Evolutionary conservation across 2,888 invertebrate genomes (phyloP).

Genomic region (Falcaria lacertinaria): DNA sequence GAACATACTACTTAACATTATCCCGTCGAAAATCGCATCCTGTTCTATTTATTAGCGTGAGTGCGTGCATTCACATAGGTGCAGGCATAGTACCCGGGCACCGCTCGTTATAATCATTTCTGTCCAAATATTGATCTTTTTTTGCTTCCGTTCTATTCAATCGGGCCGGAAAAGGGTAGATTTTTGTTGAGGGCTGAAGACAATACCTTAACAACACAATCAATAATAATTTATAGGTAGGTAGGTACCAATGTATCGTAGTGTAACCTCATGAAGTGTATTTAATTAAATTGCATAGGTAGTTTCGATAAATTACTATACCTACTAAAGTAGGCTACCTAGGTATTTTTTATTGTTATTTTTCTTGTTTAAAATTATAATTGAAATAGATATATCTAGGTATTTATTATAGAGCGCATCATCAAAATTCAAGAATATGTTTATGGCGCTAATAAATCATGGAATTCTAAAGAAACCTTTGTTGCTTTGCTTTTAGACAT

Average conservation of each 20-base stretch:
- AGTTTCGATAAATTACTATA: too few species aligned
- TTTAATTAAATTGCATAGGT: too few species aligned
- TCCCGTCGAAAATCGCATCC: slow-evolving; percentile 72
- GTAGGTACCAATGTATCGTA: too few species aligned
- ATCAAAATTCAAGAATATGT: slow-evolving; percentile 22
- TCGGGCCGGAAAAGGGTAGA: slow-evolving; percentile 56
- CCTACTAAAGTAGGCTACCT: too few species aligned
- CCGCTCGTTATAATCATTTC: slow-evolving; percentile 66
- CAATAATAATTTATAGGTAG: too few species aligned
- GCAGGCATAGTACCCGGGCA: slow-evolving; percentile 52
- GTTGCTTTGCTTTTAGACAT: slow-evolving; percentile 37
- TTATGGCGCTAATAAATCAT: slow-evolving; percentile 42
- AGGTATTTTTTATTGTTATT: too few species aligned
- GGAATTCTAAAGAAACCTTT: slow-evolving; percentile 36
- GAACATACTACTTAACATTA: slow-evolving; percentile 65
- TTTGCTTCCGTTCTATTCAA: slow-evolving; percentile 61
- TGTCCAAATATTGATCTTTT: slow-evolving; percentile 77
- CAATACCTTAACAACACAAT: slow-evolving; percentile 45
- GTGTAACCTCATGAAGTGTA: too few species aligned
- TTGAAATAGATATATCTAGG: too few species aligned
- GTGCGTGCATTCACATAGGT: slow-evolving; percentile 53
- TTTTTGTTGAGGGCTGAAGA: slow-evolving; percentile 52
- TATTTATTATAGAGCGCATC: slow-evolving; percentile 8
- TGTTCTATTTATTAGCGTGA: slow-evolving; percentile 66
- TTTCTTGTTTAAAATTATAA: too few species aligned